phyloP scores from a whole-genome alignment of 2,888 invertebrate species.

The Dicranocentrus wangi region DNA sequence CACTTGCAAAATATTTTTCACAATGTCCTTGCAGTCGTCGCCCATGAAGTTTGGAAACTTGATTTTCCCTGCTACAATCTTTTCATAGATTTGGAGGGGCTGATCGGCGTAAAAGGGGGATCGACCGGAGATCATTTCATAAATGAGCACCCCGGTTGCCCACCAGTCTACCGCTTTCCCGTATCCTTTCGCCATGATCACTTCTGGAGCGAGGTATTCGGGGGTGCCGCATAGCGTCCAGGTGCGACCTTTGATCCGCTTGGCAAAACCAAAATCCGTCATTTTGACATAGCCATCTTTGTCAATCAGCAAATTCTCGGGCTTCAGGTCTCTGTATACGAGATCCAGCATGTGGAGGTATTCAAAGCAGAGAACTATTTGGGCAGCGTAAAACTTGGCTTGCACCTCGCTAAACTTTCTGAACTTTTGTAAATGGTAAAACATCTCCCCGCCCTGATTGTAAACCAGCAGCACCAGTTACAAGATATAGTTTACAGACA shows the following conservation, averaged over 20 bases:
- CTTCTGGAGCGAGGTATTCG: slow-evolving; percentile 77
- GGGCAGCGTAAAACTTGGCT: slow-evolving; percentile 91
- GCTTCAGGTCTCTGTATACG: slow-evolving; percentile 92
- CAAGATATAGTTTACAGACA: too few relatives aligned
- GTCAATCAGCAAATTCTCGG: slow-evolving; percentile 92
- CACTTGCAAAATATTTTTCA: slow-evolving; percentile 86
- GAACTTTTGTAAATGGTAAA: slow-evolving; percentile 82
- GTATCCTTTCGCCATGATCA: slow-evolving; percentile 83
- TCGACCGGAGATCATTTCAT: slow-evolving; percentile 93
- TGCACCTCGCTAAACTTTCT: slow-evolving; percentile 80
- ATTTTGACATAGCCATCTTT: slow-evolving; percentile 83
- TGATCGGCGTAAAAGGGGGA: slow-evolving; percentile 94
- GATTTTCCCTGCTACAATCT: slow-evolving; percentile 92
- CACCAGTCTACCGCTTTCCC: slow-evolving; percentile 97
- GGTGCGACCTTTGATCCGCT: slow-evolving; percentile 80
- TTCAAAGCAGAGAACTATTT: slow-evolving; percentile 91
- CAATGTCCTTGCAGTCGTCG: slow-evolving; percentile 86
- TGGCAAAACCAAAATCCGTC: slow-evolving; percentile 96
- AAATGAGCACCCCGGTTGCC: slow-evolving; percentile 91
- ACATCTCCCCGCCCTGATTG: slow-evolving; percentile 90
- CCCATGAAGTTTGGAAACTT: slow-evolving; percentile 89
- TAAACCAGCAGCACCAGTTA: too few relatives aligned
- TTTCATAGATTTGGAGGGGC: slow-evolving; percentile 95
- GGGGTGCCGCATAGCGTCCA: slow-evolving; percentile 76
- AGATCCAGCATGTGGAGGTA: slow-evolving; percentile 91